phyloP scores from a whole-genome alignment of 2,113 vertebrate genomes.

The Passer domesticus region DNA sequence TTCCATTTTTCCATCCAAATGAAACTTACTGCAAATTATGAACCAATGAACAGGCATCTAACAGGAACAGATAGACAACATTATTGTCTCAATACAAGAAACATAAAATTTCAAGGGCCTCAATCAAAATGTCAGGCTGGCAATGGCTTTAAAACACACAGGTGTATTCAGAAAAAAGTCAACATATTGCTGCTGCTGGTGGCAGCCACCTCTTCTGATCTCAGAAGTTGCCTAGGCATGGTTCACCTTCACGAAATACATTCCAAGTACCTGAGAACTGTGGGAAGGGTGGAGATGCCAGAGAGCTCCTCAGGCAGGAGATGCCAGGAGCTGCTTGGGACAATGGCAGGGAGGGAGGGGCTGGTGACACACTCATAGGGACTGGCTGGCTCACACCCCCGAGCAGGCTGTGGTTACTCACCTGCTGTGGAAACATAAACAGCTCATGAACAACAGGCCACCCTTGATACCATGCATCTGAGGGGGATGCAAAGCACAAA shows the following conservation, averaged over 20 bases:
- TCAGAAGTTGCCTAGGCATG: background rate
- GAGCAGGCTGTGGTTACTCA: rapidly evolving
- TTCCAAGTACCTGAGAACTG: background rate
- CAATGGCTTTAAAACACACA: background rate
- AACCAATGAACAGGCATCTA: background rate
- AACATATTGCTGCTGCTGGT: background rate
- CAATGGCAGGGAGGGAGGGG: background rate
- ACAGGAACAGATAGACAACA: background rate
- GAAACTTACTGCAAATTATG: background rate
- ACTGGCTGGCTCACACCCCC: background rate
- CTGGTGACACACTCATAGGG: background rate
- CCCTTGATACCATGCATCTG: rapidly evolving
- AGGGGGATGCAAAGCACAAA: background rate
- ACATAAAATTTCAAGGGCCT: background rate
- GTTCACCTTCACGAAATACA: background rate
- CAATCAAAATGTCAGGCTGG: background rate
- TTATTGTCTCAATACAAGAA: background rate
- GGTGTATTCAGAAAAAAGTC: background rate
- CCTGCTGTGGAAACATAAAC: background rate
- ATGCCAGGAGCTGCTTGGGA: rapidly evolving
- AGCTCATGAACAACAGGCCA: background rate
- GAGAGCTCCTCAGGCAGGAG: background rate
- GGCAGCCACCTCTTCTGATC: background rate
- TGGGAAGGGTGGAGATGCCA: background rate
- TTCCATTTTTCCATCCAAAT: background rate